phyloP scores from a whole-genome alignment of 2,888 invertebrate species.

The Eupithecia abbreviata region DNA sequence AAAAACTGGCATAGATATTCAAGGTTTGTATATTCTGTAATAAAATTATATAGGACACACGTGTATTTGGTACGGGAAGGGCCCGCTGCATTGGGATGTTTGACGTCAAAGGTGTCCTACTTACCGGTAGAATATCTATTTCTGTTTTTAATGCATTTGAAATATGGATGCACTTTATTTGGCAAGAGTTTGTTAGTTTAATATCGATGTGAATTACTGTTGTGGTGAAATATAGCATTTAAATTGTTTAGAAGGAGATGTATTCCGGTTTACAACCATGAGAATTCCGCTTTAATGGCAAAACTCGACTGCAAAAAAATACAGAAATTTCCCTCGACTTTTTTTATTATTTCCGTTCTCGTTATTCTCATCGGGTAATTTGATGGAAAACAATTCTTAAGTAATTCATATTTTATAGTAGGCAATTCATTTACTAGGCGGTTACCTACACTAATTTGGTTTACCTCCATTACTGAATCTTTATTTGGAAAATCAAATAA shows the following conservation, averaged over 20 bases:
- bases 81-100: constrained; percentile 63
- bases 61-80: constrained; percentile 64
- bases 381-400: too few species aligned
- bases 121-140: constrained; percentile 51
- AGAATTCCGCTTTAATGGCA: neutral
- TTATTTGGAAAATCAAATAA: too few species aligned
- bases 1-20: constrained; percentile 28
- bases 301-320: neutral
- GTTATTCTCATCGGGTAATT: too few species aligned
- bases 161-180: constrained; percentile 22
- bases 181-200: neutral
- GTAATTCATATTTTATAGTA: too few species aligned
- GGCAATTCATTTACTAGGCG: too few species aligned
- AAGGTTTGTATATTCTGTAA: constrained; percentile 40
- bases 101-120: constrained; percentile 74
- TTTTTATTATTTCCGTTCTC: too few species aligned
- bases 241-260: neutral
- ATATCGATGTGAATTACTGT: neutral
- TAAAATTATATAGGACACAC: constrained; percentile 62
- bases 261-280: neutral
- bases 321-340: too few species aligned
- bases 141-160: constrained; percentile 30
- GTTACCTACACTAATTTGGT: too few species aligned
- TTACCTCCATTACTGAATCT: too few species aligned
- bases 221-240: neutral